Evolutionary conservation across 2,113 vertebrate species (phyloP), one percentile per base, ranked within the genome.

Genomic region (Blennius ocellaris): DNA sequence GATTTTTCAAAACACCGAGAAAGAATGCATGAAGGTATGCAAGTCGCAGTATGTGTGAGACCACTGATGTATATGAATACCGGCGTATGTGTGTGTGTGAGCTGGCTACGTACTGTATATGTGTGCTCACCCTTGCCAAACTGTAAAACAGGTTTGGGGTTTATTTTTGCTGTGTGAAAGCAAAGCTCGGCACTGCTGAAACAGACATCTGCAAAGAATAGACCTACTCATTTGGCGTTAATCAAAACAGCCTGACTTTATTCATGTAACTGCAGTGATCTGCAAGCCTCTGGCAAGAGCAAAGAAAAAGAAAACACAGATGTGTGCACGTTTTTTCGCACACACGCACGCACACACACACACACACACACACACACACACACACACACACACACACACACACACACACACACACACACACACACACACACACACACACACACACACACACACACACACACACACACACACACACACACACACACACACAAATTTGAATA

Each of bases 121-220:
- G 54, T 73, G 82, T 71, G 71, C 82, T 71, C 83, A 44, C 70
- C 52, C 73, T 74, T 78, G 80, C 82, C 86, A 89, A 88, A 90
- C 79, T 88, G 87, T 91, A 86, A 90, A 89, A 92, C 84, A 89
- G 89, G 78, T 89, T 92, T 51, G 57, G 78, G 84, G 84, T 91
- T 91, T 90, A 91, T 92, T 92, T 90, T 88, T 85, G 78, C 88
- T 87, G 83, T 74, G 78, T 78, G 81, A 90, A 90, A 82, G 89
- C 69, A 50, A 80, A 67, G 71, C 76, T 82, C 77, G 69, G 69
- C 52, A 49, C 85, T 51, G 85, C 87, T 86, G 80, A 82, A 91
- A 88, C 84, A 68, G 84, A 90, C 92, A 93, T 93, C 91, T 93
- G 92, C 81, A 91, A 92, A 90, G 90, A 86, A 92, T 93, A 92